Percentiles rank a stretch among this genome's conserved stretches.
phyloP scores from a whole-genome alignment of 2,113 vertebrate genomes.

The Psilopogon haemacephalus region DNA sequence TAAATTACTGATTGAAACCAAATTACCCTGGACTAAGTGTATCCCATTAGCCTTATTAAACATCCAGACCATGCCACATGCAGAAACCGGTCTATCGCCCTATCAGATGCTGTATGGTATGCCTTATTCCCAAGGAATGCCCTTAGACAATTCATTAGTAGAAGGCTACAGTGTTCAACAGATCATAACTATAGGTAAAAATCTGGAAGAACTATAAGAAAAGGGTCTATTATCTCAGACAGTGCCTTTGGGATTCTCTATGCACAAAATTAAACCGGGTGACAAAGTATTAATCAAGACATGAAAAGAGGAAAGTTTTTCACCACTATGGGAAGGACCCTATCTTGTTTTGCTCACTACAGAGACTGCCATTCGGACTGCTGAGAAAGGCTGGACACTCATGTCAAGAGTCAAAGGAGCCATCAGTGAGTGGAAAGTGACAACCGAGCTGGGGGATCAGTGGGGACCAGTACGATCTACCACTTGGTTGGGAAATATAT shows the following conservation, averaged over 20 bases:
- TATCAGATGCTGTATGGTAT: background rate
- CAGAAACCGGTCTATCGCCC: background rate
- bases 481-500: too few species aligned
- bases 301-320: too few species aligned
- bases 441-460: too few species aligned
- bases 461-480: too few species aligned
- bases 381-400: too few species aligned
- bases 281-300: too few species aligned
- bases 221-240: background rate
- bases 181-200: background rate
- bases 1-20: background rate
- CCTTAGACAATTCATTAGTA: background rate
- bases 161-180: background rate
- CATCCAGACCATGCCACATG: background rate
- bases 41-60: background rate
- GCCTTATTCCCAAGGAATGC: background rate
- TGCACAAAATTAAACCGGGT: too few species aligned
- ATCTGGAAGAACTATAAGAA: background rate
- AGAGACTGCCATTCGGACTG: too few species aligned
- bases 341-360: too few species aligned
- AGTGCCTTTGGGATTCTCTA: background rate
- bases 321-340: too few species aligned
- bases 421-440: too few species aligned
- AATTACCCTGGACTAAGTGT: background rate
- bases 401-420: too few species aligned